A percentile compares a stretch with the other conserved stretches of the same genome.
phyloP scores from a whole-genome alignment of 2,797 vertebrate genomes.

The Notolepis coatsorum region DNA sequence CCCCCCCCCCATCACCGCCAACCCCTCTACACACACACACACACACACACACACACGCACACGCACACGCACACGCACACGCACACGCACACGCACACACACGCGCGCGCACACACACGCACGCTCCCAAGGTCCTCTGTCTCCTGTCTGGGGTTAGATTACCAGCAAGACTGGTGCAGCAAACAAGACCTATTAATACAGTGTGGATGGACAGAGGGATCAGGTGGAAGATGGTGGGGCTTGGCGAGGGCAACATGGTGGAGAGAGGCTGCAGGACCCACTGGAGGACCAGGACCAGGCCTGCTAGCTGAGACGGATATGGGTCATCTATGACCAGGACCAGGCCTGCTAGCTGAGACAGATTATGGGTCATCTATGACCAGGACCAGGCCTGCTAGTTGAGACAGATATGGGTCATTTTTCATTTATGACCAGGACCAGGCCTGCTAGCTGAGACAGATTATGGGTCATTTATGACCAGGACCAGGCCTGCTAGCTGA shows the following conservation, averaged over 20 bases:
- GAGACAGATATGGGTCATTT: conserved; percentile 2
- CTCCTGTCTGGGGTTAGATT: conserved; percentile 36
- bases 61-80: conserved; percentile 11
- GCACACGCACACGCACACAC: conserved; percentile 12
- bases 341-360: no score
- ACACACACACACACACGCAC: conserved; percentile 5
- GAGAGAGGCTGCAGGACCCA: conserved; percentile 14
- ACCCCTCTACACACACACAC: conserved; percentile 4
- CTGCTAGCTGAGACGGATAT: no score
- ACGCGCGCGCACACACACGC: neutral
- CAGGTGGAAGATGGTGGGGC: conserved; percentile 35
- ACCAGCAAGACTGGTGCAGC: conserved; percentile 40
- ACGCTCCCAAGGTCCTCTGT: neutral
- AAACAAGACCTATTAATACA: conserved; percentile 65
- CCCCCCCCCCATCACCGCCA: no score
- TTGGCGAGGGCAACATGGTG: conserved; percentile 29
- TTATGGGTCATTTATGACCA: no score
- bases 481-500: no score
- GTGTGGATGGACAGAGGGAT: conserved; percentile 48
- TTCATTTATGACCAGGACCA: no score
- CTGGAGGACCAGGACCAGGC: conserved; percentile 35
- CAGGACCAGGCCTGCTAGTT: neutral
- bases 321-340: no score
- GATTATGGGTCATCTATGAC: conserved; percentile 27
- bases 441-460: no score